A percentile compares a stretch with the other conserved stretches of the same genome.
These are phyloP conservation scores for Cynocephalus volans DNA, from an alignment of 2,113 vertebrate species.

Conservation along the genomic window DNA sequence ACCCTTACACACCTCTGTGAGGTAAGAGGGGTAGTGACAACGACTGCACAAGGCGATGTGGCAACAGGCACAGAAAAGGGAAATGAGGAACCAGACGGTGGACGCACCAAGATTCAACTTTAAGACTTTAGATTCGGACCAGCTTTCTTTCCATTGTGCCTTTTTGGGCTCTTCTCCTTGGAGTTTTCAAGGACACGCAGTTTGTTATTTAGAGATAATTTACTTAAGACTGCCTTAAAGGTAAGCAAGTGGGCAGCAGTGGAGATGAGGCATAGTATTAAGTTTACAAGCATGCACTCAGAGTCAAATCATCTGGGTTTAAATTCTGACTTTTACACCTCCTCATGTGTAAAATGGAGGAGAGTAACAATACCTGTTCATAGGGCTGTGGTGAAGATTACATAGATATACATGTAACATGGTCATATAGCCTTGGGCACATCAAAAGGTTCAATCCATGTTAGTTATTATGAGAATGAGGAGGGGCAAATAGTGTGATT, in stretches of 20 bases:
- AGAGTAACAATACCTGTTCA: neutral
- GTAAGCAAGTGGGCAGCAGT: neutral
- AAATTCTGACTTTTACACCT: neutral
- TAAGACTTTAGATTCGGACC: neutral
- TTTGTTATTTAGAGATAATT: conserved; percentile 48
- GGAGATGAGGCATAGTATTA: neutral
- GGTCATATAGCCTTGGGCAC: neutral
- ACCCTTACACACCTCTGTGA: neutral
- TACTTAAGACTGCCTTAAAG: neutral
- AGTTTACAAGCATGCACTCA: neutral
- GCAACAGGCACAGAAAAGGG: conserved; percentile 13
- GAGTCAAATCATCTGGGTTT: neutral
- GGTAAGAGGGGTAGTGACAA: neutral
- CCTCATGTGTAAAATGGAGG: neutral
- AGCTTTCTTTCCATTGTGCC: neutral
- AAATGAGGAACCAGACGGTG: neutral
- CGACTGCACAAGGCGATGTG: neutral
- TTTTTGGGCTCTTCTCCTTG: neutral
- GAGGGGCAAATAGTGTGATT: neutral
- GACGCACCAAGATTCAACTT: neutral
- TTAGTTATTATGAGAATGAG: neutral
- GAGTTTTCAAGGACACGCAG: neutral
- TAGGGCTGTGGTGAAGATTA: neutral
- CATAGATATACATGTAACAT: neutral
- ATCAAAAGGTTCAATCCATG: neutral